Conservation (phyloP, 2,888 invertebrate genomes). For the Pachydiplax longipennis region DNA sequence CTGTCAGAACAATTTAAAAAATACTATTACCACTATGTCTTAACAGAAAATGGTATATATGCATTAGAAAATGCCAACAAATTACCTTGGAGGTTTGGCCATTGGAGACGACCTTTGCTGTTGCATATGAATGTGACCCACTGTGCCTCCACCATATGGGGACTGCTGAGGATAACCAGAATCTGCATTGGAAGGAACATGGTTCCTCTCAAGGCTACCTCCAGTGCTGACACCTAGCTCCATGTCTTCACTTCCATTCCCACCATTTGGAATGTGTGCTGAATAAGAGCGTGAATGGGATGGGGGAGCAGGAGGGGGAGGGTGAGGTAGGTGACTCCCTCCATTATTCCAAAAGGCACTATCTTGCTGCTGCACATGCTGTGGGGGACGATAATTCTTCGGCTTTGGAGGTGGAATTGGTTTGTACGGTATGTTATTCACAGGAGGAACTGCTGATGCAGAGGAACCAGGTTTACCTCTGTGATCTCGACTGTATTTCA, state of each 20-base stretch:
- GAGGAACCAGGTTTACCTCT: constrained; percentile 31
- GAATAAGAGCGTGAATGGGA: constrained; percentile 33
- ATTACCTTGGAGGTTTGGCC: constrained; percentile 23
- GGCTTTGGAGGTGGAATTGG: constrained; percentile 93
- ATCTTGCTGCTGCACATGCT: constrained; percentile 1
- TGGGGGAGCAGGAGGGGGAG: not conserved
- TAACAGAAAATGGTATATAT: too few species aligned
- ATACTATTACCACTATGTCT: too few species aligned
- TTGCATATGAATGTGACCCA: constrained; percentile 12
- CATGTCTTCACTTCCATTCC: constrained; percentile 23
- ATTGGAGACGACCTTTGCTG: constrained; percentile 32
- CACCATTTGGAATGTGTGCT: constrained; percentile 26
- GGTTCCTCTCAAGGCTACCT: constrained; percentile 19
- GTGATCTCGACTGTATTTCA: not conserved
- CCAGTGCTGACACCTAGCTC: constrained; percentile 9
- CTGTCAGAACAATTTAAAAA: too few species aligned
- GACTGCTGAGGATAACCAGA: constrained; percentile 32
- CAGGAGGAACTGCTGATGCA: constrained; percentile 54
- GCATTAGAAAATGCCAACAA: too few species aligned
- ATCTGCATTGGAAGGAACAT: not conserved
- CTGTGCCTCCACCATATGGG: not conserved
- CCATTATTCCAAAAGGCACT: constrained; percentile 1
- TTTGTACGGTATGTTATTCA: constrained; percentile 70
- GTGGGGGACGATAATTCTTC: constrained; percentile 86
- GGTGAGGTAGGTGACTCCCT: constrained; percentile 23